Evolutionary conservation across 37 sponge, comb jelly and placozoan genomes (phyloP), one percentile per base, ranked within the genome.

Genomic region (Cladorhizidae sp.): DNA sequence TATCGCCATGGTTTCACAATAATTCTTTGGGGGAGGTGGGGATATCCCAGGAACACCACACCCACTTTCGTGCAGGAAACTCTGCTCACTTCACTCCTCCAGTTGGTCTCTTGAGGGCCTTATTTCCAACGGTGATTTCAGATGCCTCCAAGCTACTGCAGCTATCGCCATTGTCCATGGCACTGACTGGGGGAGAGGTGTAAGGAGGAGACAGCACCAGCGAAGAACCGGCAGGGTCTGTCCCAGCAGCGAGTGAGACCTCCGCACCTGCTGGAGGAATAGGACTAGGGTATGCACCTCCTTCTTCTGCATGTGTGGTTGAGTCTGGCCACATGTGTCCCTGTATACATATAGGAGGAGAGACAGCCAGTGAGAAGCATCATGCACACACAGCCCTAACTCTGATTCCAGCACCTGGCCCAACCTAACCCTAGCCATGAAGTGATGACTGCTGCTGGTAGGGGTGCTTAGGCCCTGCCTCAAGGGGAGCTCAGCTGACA

Each of bases 321-420:
- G 78, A 77, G 50, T 77, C 78, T 29, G 78, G 78, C 32, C 58
- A 41, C 26, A 32, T 33, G 36, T 9, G 5, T 12, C 49, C 49
- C 49, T 45, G 49, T 9, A 45, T 45, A 45, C 9, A 9, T 45
- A 45, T 9, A 45, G 8, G n/a, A n/a, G n/a, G n/a, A n/a, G n/a
- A n/a, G n/a, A n/a, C n/a, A n/a, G n/a, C n/a, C n/a, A n/a, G n/a
- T n/a, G n/a, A n/a, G n/a, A n/a, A n/a, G n/a, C n/a, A n/a, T n/a
- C n/a, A n/a, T n/a, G n/a, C n/a, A n/a, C n/a, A n/a, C n/a, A n/a
- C n/a, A n/a, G n/a, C n/a, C n/a, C n/a, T n/a, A n/a, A n/a, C n/a
- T n/a, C n/a, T n/a, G n/a, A n/a, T n/a, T n/a, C n/a, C n/a, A 21
- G 62, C 5, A 32, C 7, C 35, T 18, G 35, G 17, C 2, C 35